phyloP scores from a whole-genome alignment of 2,113 vertebrate species.

The Myotis davidii region DNA sequence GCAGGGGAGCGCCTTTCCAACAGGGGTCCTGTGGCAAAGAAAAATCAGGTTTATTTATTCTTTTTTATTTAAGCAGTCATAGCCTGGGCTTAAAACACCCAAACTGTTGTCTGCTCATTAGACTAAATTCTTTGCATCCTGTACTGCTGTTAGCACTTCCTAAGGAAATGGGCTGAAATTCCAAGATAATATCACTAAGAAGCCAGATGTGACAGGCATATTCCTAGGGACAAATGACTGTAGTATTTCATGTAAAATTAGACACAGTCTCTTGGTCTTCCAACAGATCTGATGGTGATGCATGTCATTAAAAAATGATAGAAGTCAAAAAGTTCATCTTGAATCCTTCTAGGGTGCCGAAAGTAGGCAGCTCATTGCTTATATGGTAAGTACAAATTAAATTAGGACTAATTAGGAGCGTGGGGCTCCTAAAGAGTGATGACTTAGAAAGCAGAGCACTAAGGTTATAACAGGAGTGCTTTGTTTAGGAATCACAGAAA shows the following conservation, averaged over 20 bases:
- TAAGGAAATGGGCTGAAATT: slow-evolving; percentile 69
- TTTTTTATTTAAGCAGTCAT: slow-evolving; percentile 19
- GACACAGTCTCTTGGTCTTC: not conserved
- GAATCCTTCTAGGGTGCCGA: not conserved
- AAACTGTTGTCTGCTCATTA: slow-evolving; percentile 63
- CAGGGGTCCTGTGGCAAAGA: not conserved
- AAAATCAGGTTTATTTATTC: not conserved
- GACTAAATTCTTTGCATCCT: slow-evolving; percentile 62
- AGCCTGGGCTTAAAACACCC: slow-evolving; percentile 21
- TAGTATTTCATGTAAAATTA: slow-evolving; percentile 20
- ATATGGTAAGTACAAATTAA: not conserved
- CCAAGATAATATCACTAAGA: slow-evolving; percentile 66
- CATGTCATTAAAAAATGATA: not conserved
- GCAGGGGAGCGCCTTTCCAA: not conserved
- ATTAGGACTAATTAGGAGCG: not conserved
- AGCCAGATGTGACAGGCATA: not conserved
- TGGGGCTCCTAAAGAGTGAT: not conserved
- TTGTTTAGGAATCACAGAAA: not conserved
- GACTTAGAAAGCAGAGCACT: not conserved
- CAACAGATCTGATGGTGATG: not conserved
- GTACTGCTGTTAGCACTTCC: slow-evolving; percentile 72
- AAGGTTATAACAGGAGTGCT: not conserved
- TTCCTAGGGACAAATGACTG: not conserved
- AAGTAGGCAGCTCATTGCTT: not conserved
- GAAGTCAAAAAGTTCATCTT: not conserved